Base-by-base conservation (phyloP, 2,888 invertebrate species). In the Drosophila gaucha region DNA sequence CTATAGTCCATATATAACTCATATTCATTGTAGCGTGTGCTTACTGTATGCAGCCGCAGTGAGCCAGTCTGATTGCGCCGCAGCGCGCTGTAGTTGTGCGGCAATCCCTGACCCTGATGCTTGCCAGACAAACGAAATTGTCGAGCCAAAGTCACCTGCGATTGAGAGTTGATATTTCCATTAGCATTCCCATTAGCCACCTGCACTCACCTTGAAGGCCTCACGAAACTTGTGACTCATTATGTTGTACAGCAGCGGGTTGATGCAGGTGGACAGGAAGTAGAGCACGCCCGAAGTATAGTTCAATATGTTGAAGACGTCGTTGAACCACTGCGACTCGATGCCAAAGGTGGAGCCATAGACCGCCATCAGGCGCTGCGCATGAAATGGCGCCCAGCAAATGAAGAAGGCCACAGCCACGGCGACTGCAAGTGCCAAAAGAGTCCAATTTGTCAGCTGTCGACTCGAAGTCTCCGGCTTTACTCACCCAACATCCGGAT, bases 381-480 rank as follows among this genome's bases (percentile, higher is more conserved):
- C 96, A 92, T 98, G 98, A 91, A 98, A 98, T 0, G 98, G 98
- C 3, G 96, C 96, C 96, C 96, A 96, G 91, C 97, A 97, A 64
- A 96, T 94, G 92, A 96, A 96, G 90, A 94, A 94, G 2, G 97
- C 96, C 86, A 96, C 95, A 59, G 97, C 97, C 63, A 97, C 95
- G 51, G 97, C 97, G 91, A 97, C 97, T 94, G 94, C 75, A 92
- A n/a, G 22, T 12, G 38, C 2, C n/a, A 31, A 47, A 36, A 43
- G 35, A 30, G n/a, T n/a, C 18, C 28, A 16, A 28, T 28, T 12
- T 52, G 52, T 46, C 54, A 41, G 2, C 3, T 44, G 26, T 44
- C 46, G n/a, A n/a, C n/a, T n/a, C n/a, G n/a, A n/a, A n/a, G n/a
- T n/a, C n/a, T n/a, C n/a, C n/a, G n/a, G n/a, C n/a, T n/a, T n/a